Percentiles rank a stretch among this genome's conserved stretches.
Evolutionary conservation across 2,888 invertebrate species (phyloP).

Genomic region (Phaedon cochleariae): DNA sequence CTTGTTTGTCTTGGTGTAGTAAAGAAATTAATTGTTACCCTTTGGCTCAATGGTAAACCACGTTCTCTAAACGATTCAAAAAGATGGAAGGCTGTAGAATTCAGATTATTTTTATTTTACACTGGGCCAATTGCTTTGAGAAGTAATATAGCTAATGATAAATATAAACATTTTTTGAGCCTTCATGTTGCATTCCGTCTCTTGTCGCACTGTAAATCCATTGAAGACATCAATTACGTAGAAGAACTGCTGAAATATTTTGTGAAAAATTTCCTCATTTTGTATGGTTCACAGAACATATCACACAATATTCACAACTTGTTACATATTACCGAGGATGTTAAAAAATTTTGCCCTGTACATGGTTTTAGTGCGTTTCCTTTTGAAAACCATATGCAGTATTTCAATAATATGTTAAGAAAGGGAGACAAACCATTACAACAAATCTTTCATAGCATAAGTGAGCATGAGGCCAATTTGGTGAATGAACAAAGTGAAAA

Average conservation of each 20-base stretch:
- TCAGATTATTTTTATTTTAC: constrained; percentile 26
- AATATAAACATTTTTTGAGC: constrained; percentile 19
- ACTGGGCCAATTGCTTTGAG: not conserved
- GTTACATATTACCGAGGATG: constrained; percentile 37
- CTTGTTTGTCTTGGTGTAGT: constrained; percentile 35
- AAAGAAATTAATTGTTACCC: constrained; percentile 24
- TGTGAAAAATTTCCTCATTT: constrained; percentile 34
- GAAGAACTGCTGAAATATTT: constrained; percentile 33
- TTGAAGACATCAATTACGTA: constrained; percentile 22
- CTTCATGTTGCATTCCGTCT: constrained; percentile 13
- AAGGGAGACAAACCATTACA: constrained; percentile 24
- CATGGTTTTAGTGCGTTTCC: constrained; percentile 29
- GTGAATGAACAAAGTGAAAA: not conserved
- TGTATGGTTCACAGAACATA: constrained; percentile 39
- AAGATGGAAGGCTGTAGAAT: constrained; percentile 35
- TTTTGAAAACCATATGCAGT: constrained; percentile 32
- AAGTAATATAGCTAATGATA: not conserved
- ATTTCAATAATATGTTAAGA: constrained; percentile 18
- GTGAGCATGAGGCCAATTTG: not conserved
- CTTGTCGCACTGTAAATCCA: constrained; percentile 6
- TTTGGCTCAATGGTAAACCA: constrained; percentile 26
- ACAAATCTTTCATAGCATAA: constrained; percentile 24
- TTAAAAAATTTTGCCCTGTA: constrained; percentile 29
- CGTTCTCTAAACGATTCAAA: constrained; percentile 23
- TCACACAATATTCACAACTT: constrained; percentile 45